Evolutionary conservation across 2,113 vertebrate species (phyloP), one percentile per base, ranked within the genome.

Genomic region (Corydoras maculifer): DNA sequence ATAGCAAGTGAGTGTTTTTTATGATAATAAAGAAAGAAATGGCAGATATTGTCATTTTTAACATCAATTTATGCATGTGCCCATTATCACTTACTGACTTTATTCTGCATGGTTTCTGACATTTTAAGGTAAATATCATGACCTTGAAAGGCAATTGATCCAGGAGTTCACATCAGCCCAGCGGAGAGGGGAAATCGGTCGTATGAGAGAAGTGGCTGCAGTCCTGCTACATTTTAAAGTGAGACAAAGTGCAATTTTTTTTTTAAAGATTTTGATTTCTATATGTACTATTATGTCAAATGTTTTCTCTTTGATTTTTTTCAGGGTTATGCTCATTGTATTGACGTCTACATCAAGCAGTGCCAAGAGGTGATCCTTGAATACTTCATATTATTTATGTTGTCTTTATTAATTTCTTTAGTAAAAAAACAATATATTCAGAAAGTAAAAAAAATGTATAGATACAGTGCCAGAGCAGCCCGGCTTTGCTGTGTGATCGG

Each of bases 211-310:
- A 87, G 94, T 98, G 78, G 94, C 96, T 74, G 95, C 97, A 13
- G 97, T 99, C 85, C 87, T 99, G 58, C 91, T 99, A 82, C 96
- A 99, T 86, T 99, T 99, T 84, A 99, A 99, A 94, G 97, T 99
- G 91, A 88, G 76, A n/a, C 31, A 48, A 9, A 75, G 50, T 10
- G 35, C 4, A 43, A 43, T 43, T 43, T 43, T 2, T 43, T 2
- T 43, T 43, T 5, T 57, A 13, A 0, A 14, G 43, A 25, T 65
- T n/a, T 9, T 61, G 8, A 14, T 62, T 30, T 55, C 53, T 61
- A n/a, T 11, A 4, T 53, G 1, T 43, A 43, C 4, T 43, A 2
- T 43, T 43, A 12, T 10, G 18, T 68, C 9, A 29, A 2, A 31
- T 12, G 64, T 51, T 14, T 66, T n/a, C 4, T 35, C 50, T 75